These are phyloP conservation scores for Rhinolophus sinicus DNA, from an alignment of 2,113 vertebrate species.

Conservation along the genomic window DNA sequence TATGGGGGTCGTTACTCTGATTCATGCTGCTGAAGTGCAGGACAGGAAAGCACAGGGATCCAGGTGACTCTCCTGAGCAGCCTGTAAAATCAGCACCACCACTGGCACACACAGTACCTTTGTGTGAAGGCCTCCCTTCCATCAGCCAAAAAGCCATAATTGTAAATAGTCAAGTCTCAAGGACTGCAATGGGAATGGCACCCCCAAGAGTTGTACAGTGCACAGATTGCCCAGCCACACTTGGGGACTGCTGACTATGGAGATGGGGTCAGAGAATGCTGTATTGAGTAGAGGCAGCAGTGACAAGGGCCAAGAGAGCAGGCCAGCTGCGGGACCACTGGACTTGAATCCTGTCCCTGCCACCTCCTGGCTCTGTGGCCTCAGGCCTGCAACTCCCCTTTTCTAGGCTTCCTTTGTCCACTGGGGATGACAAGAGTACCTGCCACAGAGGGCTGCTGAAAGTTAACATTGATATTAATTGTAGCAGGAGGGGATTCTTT, in stretches of 20 bases:
- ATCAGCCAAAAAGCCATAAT: background rate
- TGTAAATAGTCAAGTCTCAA: background rate
- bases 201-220: background rate
- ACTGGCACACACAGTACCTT: background rate
- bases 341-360: background rate
- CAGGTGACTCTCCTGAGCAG: background rate
- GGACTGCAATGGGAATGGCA: background rate
- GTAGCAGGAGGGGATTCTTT: background rate
- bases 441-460: background rate
- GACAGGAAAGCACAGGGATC: background rate
- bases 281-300: background rate
- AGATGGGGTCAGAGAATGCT: background rate
- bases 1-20: background rate
- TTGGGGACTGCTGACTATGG: background rate
- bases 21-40: background rate
- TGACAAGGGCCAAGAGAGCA: background rate
- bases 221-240: background rate
- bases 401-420: background rate
- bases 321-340: background rate
- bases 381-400: background rate
- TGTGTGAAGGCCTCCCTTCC: background rate
- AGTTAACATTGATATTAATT: background rate
- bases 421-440: background rate
- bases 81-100: background rate
- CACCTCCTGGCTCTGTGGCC: background rate